phyloP scores from a whole-genome alignment of 1,140 invertebrate genomes.

The Drosophila serrata region DNA sequence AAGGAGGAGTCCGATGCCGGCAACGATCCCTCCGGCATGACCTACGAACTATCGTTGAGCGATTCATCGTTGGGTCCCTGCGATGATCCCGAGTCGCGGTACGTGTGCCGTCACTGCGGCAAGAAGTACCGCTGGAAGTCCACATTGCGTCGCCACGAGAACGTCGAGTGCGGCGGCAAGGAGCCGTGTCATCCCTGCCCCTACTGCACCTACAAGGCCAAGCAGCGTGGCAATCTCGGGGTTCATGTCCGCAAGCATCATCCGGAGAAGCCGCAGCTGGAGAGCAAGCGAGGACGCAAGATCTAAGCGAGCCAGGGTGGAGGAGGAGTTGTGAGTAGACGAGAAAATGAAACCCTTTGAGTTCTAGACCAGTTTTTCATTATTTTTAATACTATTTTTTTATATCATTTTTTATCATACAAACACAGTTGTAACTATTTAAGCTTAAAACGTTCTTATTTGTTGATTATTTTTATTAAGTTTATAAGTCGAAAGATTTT shows the following conservation, averaged over 20 bases:
- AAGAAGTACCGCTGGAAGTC: constrained; percentile 94
- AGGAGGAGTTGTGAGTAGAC: constrained; percentile 46
- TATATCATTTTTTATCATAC: constrained; percentile 39
- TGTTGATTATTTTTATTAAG: constrained; percentile 82
- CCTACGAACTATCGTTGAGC: constrained; percentile 81
- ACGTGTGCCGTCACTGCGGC: constrained; percentile 92
- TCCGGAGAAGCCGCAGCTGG: constrained; percentile 83
- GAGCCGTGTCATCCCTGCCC: constrained; percentile 93
- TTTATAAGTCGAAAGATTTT: constrained; percentile 39
- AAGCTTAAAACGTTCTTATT: constrained; percentile 58
- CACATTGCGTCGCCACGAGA: constrained; percentile 92
- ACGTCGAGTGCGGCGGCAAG: constrained; percentile 95
- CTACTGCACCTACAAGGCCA: constrained; percentile 91
- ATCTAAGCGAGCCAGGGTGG: constrained; percentile 43
- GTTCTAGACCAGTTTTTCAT: constrained; percentile 41
- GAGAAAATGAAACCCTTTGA: constrained; percentile 9
- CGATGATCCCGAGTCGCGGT: constrained; percentile 88
- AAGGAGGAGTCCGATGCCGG: constrained; percentile 75
- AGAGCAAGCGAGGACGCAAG: constrained; percentile 81
- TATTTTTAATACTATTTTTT: constrained; percentile 27
- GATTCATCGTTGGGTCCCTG: constrained; percentile 84
- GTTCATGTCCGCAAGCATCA: constrained; percentile 93
- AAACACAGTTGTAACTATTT: constrained; percentile 24
- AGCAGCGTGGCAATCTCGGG: constrained; percentile 92
- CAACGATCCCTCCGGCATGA: constrained; percentile 74